phyloP scores from a whole-genome alignment of 2,797 vertebrate genomes.

The Lophius americanus region DNA sequence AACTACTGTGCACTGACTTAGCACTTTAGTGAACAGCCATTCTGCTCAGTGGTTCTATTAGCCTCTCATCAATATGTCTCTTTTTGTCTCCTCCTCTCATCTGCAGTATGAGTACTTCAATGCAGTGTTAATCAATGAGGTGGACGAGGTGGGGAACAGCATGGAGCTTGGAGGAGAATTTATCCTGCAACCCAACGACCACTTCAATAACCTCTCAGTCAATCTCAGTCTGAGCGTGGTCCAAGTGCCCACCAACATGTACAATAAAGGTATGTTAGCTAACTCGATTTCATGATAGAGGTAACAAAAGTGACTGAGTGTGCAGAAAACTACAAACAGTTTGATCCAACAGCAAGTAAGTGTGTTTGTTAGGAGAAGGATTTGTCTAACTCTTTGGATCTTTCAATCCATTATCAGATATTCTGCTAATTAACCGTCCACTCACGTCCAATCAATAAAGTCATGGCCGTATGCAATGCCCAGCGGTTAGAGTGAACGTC shows the following conservation, averaged over 20 bases:
- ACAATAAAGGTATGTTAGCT: constrained; percentile 92
- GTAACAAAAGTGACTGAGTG: constrained; percentile 46
- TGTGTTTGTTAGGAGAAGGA: constrained; percentile 24
- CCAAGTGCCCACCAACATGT: constrained; percentile 99
- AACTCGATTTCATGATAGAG: constrained; percentile 80
- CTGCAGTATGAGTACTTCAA: constrained; percentile 98
- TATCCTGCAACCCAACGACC: constrained; percentile 94
- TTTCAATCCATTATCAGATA: constrained; percentile 60
- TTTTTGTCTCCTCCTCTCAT: constrained; percentile 5
- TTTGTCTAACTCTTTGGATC: constrained; percentile 52
- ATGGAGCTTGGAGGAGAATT: constrained; percentile 96
- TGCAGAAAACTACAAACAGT: background rate
- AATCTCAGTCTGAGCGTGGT: constrained; percentile 97
- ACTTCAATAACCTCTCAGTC: constrained; percentile 98
- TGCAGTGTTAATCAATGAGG: constrained; percentile 95
- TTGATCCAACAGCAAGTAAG: background rate
- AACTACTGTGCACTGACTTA: constrained; percentile 54
- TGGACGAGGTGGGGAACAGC: constrained; percentile 91
- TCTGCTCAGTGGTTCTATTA: constrained; percentile 14
- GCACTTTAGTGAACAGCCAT: constrained; percentile 44
- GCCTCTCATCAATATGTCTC: constrained; percentile 40
- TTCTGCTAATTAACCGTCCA: constrained; percentile 61
- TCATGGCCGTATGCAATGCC: constrained; percentile 47
- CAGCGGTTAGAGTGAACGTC: constrained; percentile 63
- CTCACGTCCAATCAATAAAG: constrained; percentile 55